Percentiles rank a stretch among this genome's conserved stretches.
Conservation (phyloP, 2,113 vertebrate genomes). For the Pyxicephalus adspersus region DNA sequence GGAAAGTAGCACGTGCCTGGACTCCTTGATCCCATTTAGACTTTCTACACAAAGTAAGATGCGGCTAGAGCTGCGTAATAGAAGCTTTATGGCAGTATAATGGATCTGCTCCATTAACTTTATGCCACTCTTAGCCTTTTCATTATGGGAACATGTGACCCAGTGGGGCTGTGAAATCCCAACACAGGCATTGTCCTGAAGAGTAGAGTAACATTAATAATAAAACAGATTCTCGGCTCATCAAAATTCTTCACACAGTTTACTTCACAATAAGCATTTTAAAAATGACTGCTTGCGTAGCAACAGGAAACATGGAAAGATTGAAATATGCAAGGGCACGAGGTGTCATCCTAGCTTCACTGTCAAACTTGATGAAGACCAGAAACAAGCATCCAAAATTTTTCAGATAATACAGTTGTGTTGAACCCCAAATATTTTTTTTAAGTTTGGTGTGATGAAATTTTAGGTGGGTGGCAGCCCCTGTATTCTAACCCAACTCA, state of each 20-base stretch:
- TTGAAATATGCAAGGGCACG: too few species aligned
- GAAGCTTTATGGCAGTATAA: conserved; percentile 30
- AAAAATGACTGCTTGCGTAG: too few species aligned
- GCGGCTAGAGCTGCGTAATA: background rate
- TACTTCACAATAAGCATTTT: background rate
- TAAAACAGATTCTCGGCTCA: background rate
- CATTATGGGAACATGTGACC: conserved; percentile 45
- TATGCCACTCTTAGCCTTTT: conserved; percentile 39
- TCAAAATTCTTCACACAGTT: background rate
- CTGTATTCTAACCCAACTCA: too few species aligned
- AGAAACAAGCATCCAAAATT: too few species aligned
- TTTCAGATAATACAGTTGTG: too few species aligned
- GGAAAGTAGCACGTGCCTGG: background rate
- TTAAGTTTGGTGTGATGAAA: too few species aligned
- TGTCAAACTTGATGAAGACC: too few species aligned
- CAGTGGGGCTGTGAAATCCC: conserved; percentile 41
- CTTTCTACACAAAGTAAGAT: background rate
- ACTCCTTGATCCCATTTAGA: background rate
- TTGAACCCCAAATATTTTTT: too few species aligned
- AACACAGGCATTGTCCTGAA: conserved; percentile 12
- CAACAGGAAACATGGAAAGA: too few species aligned
- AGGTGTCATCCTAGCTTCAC: too few species aligned
- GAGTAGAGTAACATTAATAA: background rate
- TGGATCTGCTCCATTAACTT: conserved; percentile 36
- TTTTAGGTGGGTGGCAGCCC: too few species aligned